Evolutionary conservation across 2,797 vertebrate genomes (phyloP).

Genomic region (Microctenopoma lineatum): DNA sequence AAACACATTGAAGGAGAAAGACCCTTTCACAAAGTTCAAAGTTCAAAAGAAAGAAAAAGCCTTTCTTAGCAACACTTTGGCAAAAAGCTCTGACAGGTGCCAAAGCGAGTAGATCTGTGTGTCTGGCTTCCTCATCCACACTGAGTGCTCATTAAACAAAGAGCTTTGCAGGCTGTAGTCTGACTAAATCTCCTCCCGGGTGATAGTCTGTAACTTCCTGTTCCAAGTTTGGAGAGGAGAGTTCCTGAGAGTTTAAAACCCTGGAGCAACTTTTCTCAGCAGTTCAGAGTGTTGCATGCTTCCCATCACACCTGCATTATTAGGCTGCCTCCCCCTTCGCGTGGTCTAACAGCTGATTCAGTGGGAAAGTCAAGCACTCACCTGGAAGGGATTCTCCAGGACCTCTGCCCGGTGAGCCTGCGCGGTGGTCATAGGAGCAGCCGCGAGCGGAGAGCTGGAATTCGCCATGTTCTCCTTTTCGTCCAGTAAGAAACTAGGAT

Average conservation of each 20-base stretch:
- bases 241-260: slow-evolving; percentile 13
- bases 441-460: slow-evolving; percentile 23
- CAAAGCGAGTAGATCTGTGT: slow-evolving; percentile 51
- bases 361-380: slow-evolving; percentile 36
- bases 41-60: slow-evolving; percentile 19
- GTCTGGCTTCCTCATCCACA: slow-evolving; percentile 40
- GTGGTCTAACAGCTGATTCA: too few relatives aligned
- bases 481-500: background rate
- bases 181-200: slow-evolving; percentile 29
- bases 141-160: slow-evolving; percentile 61
- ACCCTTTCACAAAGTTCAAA: slow-evolving; percentile 22
- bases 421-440: slow-evolving; percentile 6
- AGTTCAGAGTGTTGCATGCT: background rate
- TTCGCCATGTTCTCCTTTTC: slow-evolving; percentile 67
- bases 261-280: background rate
- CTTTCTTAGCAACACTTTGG: slow-evolving; percentile 34
- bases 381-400: slow-evolving; percentile 73
- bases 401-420: slow-evolving; percentile 52
- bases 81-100: slow-evolving; percentile 53
- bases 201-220: slow-evolving; percentile 31
- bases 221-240: slow-evolving; percentile 15
- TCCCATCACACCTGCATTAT: too few relatives aligned
- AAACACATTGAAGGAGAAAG: background rate
- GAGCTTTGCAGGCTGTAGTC: slow-evolving; percentile 36
- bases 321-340: background rate